Percentiles rank a stretch among this genome's conserved stretches.
These are phyloP conservation scores for Macropus fuliginosus DNA, from an alignment of 2,797 vertebrate species.

Conservation along the genomic window DNA sequence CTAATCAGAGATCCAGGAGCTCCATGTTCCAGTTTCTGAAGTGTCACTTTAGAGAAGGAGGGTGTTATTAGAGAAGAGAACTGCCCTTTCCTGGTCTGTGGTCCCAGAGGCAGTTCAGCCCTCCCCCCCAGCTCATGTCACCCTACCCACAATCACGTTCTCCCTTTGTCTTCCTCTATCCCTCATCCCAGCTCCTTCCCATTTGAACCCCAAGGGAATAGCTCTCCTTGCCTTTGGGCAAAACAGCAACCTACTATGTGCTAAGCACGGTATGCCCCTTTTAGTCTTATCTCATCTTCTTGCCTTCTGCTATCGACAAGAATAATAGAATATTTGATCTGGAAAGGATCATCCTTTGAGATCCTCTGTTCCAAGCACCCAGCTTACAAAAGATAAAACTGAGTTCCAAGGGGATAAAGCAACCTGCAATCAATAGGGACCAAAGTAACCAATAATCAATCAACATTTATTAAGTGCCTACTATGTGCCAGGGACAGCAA, in stretches of 20 bases:
- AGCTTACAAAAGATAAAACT: not conserved
- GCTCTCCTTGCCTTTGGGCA: not conserved
- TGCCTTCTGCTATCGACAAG: not conserved
- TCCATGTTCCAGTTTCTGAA: not conserved
- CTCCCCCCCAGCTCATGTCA: not conserved
- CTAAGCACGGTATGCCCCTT: not conserved
- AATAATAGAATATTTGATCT: not conserved
- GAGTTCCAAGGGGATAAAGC: not conserved
- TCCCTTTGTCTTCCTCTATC: not conserved
- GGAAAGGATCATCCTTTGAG: not conserved
- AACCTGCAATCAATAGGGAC: not conserved
- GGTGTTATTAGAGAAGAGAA: not conserved
- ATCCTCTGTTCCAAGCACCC: not conserved
- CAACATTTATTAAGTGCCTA: not conserved
- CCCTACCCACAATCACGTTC: fast-evolving
- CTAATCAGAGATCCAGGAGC: not conserved
- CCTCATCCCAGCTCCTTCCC: not conserved
- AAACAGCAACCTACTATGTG: not conserved
- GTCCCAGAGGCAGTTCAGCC: not conserved
- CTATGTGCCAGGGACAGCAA: not conserved
- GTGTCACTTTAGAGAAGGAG: not conserved
- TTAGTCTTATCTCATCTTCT: not conserved
- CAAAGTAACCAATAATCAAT: not conserved
- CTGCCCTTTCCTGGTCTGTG: not conserved
- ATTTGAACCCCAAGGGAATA: not conserved